phyloP scores from a whole-genome alignment of 1,140 invertebrate species.

The Contarinia nasturtii region DNA sequence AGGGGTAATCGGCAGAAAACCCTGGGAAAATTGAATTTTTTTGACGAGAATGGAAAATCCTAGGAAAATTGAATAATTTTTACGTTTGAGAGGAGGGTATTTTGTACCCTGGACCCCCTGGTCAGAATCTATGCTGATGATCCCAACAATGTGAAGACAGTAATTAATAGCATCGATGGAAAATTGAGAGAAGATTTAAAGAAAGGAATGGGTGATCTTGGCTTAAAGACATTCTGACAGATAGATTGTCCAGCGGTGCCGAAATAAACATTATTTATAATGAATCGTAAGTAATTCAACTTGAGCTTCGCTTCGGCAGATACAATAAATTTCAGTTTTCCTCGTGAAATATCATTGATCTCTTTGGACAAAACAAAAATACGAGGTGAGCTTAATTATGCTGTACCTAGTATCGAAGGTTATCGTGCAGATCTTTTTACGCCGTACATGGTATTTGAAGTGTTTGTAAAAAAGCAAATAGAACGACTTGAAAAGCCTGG shows the following conservation, averaged over 20 bases:
- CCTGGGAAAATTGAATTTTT: no score
- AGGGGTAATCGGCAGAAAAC: no score
- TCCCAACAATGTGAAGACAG: conserved; percentile 79
- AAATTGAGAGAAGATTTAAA: conserved; percentile 89
- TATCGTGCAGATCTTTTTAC: conserved; percentile 79
- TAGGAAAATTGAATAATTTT: no score
- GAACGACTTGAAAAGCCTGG: conserved; percentile 82
- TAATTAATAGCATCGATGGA: conserved; percentile 75
- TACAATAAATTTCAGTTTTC: conserved; percentile 51
- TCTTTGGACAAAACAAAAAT: conserved; percentile 96
- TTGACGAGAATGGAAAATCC: no score
- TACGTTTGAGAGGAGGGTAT: no score
- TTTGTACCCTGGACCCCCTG: no score
- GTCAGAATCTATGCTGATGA: conserved; percentile 93
- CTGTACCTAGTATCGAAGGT: conserved; percentile 94
- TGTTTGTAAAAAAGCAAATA: conserved; percentile 96
- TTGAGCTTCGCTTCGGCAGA: neutral
- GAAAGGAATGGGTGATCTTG: conserved; percentile 86
- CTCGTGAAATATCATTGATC: conserved; percentile 95
- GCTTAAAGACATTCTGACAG: conserved; percentile 78
- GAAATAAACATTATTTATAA: conserved; percentile 94
- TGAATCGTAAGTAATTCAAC: conserved; percentile 56
- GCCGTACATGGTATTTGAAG: conserved; percentile 97
- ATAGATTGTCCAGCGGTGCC: conserved; percentile 90
- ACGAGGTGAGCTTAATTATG: conserved; percentile 84